Percentiles rank a stretch among this genome's conserved stretches.
Conservation (phyloP, 2,888 invertebrate genomes). For the Nomada ruficornis region DNA sequence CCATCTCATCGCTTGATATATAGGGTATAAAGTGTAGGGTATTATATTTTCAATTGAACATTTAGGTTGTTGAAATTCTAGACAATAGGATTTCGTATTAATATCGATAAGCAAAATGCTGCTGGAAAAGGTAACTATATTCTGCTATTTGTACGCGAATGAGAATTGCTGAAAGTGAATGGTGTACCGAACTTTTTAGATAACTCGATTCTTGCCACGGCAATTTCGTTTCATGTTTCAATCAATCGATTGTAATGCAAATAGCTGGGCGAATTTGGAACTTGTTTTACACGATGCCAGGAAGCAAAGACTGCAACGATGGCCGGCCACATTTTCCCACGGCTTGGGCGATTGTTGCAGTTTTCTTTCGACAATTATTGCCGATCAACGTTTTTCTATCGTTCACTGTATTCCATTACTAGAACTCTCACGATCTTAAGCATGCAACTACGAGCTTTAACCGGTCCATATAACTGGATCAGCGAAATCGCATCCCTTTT, state of each 20-base stretch:
- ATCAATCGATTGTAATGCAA: not conserved
- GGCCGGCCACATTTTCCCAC: not conserved
- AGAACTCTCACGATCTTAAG: constrained; percentile 50
- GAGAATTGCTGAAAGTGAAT: not conserved
- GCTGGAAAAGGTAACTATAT: too few relatives aligned
- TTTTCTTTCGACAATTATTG: not conserved
- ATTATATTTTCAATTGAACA: too few relatives aligned
- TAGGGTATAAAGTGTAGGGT: too few relatives aligned
- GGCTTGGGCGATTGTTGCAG: constrained; percentile 11
- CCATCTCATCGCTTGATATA: too few relatives aligned
- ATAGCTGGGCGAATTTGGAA: not conserved
- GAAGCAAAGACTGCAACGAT: constrained; percentile 3
- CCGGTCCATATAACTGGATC: constrained; percentile 43
- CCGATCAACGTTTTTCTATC: constrained; percentile 18
- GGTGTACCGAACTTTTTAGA: not conserved
- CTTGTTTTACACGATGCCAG: not conserved
- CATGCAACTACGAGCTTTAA: constrained; percentile 63
- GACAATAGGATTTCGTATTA: too few relatives aligned
- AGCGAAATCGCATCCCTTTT: constrained; percentile 42
- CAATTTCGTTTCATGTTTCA: not conserved
- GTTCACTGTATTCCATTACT: constrained; percentile 40
- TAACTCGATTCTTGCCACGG: not conserved
- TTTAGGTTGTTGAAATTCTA: too few relatives aligned
- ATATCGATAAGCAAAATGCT: too few relatives aligned
- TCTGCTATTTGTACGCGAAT: not conserved